Conservation (phyloP, 2,113 vertebrate genomes). For the Phocoena phocoena region DNA sequence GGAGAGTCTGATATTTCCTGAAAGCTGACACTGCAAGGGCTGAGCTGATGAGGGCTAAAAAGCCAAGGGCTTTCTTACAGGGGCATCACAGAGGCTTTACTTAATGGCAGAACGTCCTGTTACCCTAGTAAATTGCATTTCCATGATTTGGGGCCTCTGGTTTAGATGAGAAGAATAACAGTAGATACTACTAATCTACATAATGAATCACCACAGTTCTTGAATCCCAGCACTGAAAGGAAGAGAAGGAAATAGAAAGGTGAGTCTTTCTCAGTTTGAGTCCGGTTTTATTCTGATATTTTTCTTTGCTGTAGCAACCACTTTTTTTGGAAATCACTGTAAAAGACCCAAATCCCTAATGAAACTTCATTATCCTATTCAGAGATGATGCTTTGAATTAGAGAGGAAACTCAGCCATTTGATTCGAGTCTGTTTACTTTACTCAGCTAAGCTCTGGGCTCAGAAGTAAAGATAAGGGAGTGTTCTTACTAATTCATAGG, state of each 20-base stretch:
- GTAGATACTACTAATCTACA: not conserved
- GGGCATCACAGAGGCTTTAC: not conserved
- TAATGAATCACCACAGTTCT: not conserved
- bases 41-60: not conserved
- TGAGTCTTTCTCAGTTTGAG: not conserved
- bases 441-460: not conserved
- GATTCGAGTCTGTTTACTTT: not conserved
- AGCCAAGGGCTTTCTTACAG: not conserved
- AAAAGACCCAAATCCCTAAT: constrained; percentile 43
- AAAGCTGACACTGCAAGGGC: not conserved
- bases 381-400: constrained; percentile 34
- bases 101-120: not conserved
- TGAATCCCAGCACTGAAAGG: not conserved
- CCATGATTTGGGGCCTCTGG: not conserved
- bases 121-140: not conserved
- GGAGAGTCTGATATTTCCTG: not conserved
- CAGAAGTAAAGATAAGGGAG: constrained; percentile 33
- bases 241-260: constrained; percentile 11
- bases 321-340: constrained; percentile 9
- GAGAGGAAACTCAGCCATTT: not conserved
- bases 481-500: not conserved
- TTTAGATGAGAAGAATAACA: not conserved
- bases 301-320: constrained; percentile 36
- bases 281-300: constrained; percentile 15
- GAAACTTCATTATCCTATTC: constrained; percentile 35